These are phyloP conservation scores for Crocallis elinguaria DNA, from an alignment of 2,888 invertebrate species.

Conservation along the genomic window DNA sequence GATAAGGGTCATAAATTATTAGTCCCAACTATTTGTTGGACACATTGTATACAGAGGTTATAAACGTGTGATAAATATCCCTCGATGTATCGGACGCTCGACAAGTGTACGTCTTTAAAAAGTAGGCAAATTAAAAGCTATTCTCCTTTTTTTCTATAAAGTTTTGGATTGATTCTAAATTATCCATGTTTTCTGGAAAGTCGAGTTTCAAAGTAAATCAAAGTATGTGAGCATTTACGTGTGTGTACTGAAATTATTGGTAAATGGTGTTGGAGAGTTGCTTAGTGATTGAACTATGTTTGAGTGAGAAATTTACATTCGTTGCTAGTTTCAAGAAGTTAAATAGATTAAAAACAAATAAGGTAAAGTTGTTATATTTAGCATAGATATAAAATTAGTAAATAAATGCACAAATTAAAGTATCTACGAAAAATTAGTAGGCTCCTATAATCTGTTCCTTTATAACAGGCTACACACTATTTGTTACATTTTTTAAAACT, in stretches of 20 bases:
- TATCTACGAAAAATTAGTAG: neutral
- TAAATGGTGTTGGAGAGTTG: neutral
- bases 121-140: no score
- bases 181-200: neutral
- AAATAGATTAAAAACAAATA: neutral
- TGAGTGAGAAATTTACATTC: neutral
- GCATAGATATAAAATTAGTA: constrained; percentile 30
- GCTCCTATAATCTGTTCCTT: constrained; percentile 25
- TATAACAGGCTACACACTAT: constrained; percentile 43
- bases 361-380: constrained; percentile 1
- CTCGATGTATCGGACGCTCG: no score
- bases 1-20: no score
- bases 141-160: no score
- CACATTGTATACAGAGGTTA: no score
- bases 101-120: no score
- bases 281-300: neutral
- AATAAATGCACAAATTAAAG: constrained; percentile 22
- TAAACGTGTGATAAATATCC: no score
- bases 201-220: neutral
- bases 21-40: no score
- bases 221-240: neutral
- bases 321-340: constrained; percentile 9
- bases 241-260: neutral
- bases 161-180: neutral
- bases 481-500: constrained; percentile 37